Evolutionary conservation across 1,140 invertebrate species (phyloP).

Genomic region (Trinorchestia longiramus): DNA sequence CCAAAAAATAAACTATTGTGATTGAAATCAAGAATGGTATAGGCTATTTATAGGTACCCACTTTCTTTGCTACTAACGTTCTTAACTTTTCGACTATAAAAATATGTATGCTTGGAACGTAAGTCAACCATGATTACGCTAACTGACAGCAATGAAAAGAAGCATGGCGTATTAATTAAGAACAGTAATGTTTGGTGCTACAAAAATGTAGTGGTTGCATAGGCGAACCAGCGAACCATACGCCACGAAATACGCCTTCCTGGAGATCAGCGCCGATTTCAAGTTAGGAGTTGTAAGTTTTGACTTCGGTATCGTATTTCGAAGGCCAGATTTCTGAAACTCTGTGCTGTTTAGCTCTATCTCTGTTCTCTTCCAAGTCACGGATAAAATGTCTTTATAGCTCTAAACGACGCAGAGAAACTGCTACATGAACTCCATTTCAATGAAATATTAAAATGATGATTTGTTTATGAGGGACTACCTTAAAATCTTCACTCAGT

Average conservation of each 20-base stretch:
- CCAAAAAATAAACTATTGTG: no score
- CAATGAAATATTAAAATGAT: neutral
- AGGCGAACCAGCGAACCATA: neutral
- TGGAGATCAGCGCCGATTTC: neutral
- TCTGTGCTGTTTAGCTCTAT: neutral
- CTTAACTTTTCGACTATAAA: no score
- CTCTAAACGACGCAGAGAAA: neutral
- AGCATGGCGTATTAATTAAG: neutral
- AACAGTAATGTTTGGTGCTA: neutral
- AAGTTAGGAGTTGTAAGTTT: neutral
- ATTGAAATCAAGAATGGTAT: no score
- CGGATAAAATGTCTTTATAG: neutral
- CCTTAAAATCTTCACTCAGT: neutral
- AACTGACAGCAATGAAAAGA: neutral
- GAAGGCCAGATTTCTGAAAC: neutral
- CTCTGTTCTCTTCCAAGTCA: neutral
- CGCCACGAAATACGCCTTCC: neutral
- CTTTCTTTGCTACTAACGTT: no score
- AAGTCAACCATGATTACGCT: neutral
- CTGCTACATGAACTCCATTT: neutral
- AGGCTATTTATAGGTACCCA: no score
- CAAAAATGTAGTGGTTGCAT: no score
- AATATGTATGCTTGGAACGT: neutral
- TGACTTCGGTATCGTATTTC: neutral
- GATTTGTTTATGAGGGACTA: neutral